phyloP scores from a whole-genome alignment of 2,113 vertebrate species.

The Edolisoma coerulescens region DNA sequence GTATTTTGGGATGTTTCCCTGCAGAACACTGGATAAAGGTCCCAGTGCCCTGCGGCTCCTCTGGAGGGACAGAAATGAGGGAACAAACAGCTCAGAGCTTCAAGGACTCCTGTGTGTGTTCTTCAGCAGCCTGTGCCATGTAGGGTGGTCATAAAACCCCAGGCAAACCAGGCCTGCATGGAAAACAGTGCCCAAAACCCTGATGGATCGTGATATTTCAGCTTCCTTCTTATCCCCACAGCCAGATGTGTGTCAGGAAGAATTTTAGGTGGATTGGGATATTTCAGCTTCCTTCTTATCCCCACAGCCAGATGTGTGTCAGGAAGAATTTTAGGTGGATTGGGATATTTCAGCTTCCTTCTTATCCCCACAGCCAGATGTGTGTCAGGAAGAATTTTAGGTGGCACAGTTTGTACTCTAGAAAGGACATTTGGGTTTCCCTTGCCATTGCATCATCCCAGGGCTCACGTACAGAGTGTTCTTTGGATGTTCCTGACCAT shows the following conservation, averaged over 20 bases:
- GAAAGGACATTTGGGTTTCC: background rate
- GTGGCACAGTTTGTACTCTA: background rate
- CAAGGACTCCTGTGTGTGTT: background rate
- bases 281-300: background rate
- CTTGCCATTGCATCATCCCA: background rate
- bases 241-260: background rate
- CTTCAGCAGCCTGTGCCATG: background rate
- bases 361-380: background rate
- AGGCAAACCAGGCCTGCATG: rapidly evolving
- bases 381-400: background rate
- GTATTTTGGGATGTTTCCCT: background rate
- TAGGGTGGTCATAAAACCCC: background rate
- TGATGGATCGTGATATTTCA: too few species aligned
- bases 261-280: too few species aligned
- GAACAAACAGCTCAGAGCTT: background rate
- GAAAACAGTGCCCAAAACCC: background rate
- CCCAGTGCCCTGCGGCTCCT: background rate
- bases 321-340: too few species aligned
- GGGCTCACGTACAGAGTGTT: rapidly evolving
- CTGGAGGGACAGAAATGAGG: background rate
- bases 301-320: background rate
- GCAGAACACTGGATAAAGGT: background rate
- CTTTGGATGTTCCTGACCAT: background rate
- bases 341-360: background rate
- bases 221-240: background rate